These are phyloP conservation scores for Perca fluviatilis DNA, from an alignment of 2,113 vertebrate species.

Conservation along the genomic window DNA sequence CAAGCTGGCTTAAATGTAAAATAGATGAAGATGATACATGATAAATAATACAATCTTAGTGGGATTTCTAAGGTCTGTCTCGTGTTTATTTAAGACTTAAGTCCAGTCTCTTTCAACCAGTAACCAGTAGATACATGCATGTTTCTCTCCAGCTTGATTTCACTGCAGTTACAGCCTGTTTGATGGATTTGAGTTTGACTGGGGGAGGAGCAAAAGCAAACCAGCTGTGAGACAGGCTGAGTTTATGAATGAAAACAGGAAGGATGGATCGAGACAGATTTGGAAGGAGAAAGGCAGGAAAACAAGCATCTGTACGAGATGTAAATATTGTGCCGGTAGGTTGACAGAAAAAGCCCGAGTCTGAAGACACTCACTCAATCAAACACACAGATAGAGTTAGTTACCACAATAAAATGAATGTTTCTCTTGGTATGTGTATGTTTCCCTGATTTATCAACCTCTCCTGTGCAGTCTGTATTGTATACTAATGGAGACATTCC, in stretches of 20 bases:
- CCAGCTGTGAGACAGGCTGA: constrained; percentile 67
- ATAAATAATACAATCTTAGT: constrained; percentile 5
- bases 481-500: constrained; percentile 21
- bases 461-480: background rate
- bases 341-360: constrained; percentile 22
- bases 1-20: background rate
- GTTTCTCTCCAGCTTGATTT: constrained; percentile 18
- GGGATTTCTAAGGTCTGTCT: constrained; percentile 1
- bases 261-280: constrained; percentile 62
- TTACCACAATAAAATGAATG: constrained; percentile 32
- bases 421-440: constrained; percentile 16
- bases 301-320: constrained; percentile 66
- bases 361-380: constrained; percentile 24
- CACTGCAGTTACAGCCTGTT: constrained; percentile 9
- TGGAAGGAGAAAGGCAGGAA: constrained; percentile 59
- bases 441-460: constrained; percentile 24
- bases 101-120: constrained; percentile 4
- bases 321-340: constrained; percentile 51
- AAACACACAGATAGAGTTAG: constrained; percentile 18
- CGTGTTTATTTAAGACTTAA: constrained; percentile 11
- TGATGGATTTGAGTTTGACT: constrained; percentile 39
- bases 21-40: constrained; percentile 2
- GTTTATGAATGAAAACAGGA: constrained; percentile 78
- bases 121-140: background rate
- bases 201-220: constrained; percentile 46